Base-by-base conservation (phyloP, 2,113 vertebrate genomes). In the Danionella cerebrum region DNA sequence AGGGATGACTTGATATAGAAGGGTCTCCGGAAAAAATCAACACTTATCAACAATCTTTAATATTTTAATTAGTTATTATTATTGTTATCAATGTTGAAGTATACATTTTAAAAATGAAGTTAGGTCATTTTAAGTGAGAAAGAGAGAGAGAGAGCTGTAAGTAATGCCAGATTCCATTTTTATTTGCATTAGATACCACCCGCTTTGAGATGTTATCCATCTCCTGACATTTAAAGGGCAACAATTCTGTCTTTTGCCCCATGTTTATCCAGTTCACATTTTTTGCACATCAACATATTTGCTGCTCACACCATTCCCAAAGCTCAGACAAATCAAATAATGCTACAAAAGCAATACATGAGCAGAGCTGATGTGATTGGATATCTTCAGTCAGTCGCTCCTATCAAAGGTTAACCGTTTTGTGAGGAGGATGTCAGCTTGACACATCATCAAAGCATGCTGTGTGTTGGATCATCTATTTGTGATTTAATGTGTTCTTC, bases 331-430 rank as follows among this genome's bases (percentile, higher is more conserved):
- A 25, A 33, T 45, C 50, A 64, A 71, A 22, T 22, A 33, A 35
- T 8, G 21, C 14, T 31, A 58, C 21, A 7, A 39, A 39, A 41
- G 18, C 16, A 22, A 58, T 19, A 44, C 5, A 55, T 38, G 53
- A 48, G 4, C 53, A 68, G 21, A 59, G 54, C 50, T 45, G 19
- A 16, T 25, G 13, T 35, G 52, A 45, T 55, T 67, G 50, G 38
- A 3, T 45, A 38, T 59, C 50, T 55, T 42, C 51, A 54, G 44
- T 64, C 76, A 72, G 76, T 71, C 45, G 69, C 68, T 62, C 72
- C 65, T 74, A 60, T 31, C 38, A 65, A 72, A 60, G 24, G 39
- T 60, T 44, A 29, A 25, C 57, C 29, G 19, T 16, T 41, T 58
- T 58, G 13, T 39, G 36, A 13, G 21, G 71, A 77, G 9, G 14